Percentiles rank a stretch among this genome's conserved stretches.
phyloP scores from a whole-genome alignment of 2,113 vertebrate genomes.

The Lophius piscatorius region DNA sequence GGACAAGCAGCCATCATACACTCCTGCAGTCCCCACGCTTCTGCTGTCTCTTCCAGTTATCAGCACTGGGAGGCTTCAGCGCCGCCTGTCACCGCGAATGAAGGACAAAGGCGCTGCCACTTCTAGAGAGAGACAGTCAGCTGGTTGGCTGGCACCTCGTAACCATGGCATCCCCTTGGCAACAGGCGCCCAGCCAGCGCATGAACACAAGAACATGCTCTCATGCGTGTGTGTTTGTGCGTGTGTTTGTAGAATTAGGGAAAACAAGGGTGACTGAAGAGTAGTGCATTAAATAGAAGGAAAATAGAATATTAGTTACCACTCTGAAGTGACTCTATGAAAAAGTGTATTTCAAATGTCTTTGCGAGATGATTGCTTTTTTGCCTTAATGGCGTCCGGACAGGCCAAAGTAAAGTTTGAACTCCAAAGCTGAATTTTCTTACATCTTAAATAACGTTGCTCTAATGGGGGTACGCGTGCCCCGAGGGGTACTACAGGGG shows the following conservation, averaged over 20 bases:
- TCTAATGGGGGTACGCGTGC: too few species aligned
- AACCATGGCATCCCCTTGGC: slow-evolving; percentile 79
- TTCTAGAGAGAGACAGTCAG: slow-evolving; percentile 62
- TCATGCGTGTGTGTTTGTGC: too few species aligned
- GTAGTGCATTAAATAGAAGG: background rate
- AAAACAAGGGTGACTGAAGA: background rate
- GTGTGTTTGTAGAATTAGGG: slow-evolving; percentile 6
- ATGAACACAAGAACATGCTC: slow-evolving; percentile 65
- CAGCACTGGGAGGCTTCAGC: slow-evolving; percentile 57
- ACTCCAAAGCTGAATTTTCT: background rate
- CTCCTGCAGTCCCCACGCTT: slow-evolving; percentile 45
- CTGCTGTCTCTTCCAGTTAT: slow-evolving; percentile 70
- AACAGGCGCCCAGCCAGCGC: slow-evolving; percentile 58
- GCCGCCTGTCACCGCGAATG: slow-evolving; percentile 66
- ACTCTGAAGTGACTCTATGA: background rate
- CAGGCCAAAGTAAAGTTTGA: slow-evolving; percentile 1
- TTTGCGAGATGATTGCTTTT: background rate
- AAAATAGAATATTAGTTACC: too few species aligned
- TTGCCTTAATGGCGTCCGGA: too few species aligned
- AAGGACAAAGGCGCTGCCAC: slow-evolving; percentile 70
- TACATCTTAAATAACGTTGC: background rate
- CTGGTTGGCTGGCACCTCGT: slow-evolving; percentile 77
- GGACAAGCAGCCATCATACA: slow-evolving; percentile 54
- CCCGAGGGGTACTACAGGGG: too few species aligned
- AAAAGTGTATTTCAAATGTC: slow-evolving; percentile 12